Percentiles rank a stretch among this genome's conserved stretches.
Evolutionary conservation across 1,140 invertebrate genomes (phyloP).

Genomic region (Neocloeon triangulifer): DNA sequence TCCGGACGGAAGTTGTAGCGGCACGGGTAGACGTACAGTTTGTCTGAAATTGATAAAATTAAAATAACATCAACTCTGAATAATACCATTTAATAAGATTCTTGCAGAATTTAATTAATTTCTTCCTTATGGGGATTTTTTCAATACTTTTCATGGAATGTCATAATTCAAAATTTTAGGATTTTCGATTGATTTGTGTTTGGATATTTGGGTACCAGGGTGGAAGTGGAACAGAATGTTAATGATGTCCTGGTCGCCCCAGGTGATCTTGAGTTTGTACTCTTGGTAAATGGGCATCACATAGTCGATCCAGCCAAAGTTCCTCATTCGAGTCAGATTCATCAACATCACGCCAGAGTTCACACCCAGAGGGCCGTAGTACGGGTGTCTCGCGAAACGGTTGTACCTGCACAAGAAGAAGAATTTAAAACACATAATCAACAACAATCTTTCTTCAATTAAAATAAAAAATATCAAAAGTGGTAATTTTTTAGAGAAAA

Average conservation of each 20-base stretch:
- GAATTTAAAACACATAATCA: no score
- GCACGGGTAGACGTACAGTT: constrained; percentile 61
- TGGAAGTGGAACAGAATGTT: constrained; percentile 88
- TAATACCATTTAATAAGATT: no score
- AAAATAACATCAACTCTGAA: no score
- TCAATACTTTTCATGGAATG: no score
- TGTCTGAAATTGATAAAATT: constrained; percentile 25
- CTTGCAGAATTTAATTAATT: no score
- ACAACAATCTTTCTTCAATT: no score
- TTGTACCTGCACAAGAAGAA: no score
- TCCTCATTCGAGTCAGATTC: constrained; percentile 80
- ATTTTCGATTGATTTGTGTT: no score
- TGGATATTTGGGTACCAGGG: constrained; percentile 29
- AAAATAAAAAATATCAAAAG: no score
- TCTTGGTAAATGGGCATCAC: constrained; percentile 64
- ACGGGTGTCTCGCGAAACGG: constrained; percentile 83
- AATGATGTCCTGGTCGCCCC: constrained; percentile 96
- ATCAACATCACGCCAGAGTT: constrained; percentile 95
- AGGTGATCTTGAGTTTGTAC: constrained; percentile 70
- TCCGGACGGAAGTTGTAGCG: constrained; percentile 82
- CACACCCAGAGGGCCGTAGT: constrained; percentile 70
- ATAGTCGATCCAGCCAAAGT: constrained; percentile 63
- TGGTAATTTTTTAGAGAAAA: no score
- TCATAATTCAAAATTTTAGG: no score
- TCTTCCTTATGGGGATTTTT: no score